Conservation (phyloP, 2,888 invertebrate species). For the Oligia fasciuncula region DNA sequence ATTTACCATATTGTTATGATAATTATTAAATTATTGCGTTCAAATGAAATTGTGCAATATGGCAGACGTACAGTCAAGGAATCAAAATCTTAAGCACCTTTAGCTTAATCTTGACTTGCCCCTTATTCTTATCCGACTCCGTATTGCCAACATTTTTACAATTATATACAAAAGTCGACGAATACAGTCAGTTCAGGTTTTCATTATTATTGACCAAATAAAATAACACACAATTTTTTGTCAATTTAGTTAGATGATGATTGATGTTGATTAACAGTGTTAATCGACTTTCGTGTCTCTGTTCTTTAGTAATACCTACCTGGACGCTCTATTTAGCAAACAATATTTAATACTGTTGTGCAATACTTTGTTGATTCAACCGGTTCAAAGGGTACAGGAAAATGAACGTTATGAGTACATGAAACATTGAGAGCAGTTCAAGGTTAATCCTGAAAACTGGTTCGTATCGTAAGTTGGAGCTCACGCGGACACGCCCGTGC, state of each 20-base stretch:
- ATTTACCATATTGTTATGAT: neutral
- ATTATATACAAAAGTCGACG: neutral
- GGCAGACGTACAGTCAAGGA: neutral
- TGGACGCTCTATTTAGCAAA: neutral
- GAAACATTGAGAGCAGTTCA: conserved; percentile 1
- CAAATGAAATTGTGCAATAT: conserved; percentile 2
- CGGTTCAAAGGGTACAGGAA: conserved; percentile 11
- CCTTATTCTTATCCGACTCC: neutral
- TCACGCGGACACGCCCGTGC: conserved; percentile 12
- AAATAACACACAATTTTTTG: neutral
- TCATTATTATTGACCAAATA: neutral
- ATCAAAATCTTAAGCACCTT: neutral
- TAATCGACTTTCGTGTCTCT: neutral
- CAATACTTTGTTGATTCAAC: neutral
- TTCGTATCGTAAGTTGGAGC: conserved; percentile 3
- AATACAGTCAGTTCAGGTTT: neutral
- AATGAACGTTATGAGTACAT: conserved; percentile 13
- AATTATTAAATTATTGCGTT: neutral
- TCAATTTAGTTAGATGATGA: conserved; percentile 3
- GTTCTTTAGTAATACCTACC: neutral
- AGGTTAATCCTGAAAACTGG: conserved; percentile 31
- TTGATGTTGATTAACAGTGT: neutral
- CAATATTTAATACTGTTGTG: neutral
- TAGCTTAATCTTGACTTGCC: neutral
- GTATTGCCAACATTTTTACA: neutral